Percentiles rank a stretch among this genome's conserved stretches.
phyloP scores from a whole-genome alignment of 2,113 vertebrate genomes.

The Centropristis striata region DNA sequence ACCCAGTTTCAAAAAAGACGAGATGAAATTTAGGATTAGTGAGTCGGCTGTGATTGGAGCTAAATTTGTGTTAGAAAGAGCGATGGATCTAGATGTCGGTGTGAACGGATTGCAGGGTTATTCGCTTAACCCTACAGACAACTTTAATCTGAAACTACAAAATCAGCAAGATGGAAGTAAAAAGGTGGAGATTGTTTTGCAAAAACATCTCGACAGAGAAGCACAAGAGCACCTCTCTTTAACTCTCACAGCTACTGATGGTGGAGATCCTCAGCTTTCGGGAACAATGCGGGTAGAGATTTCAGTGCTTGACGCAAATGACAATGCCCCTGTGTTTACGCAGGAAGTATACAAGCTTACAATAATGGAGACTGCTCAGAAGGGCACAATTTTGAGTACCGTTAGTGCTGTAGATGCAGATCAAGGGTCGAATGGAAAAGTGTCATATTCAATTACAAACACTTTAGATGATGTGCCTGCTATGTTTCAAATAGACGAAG shows the following conservation, averaged over 20 bases:
- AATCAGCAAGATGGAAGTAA: conserved; percentile 51
- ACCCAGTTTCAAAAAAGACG: conserved; percentile 48
- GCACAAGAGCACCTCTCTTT: conserved; percentile 29
- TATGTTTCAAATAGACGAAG: conserved; percentile 38
- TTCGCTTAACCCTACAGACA: conserved; percentile 53
- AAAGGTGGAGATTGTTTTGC: conserved; percentile 58
- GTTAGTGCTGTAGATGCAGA: conserved; percentile 55
- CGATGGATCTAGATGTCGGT: conserved; percentile 55
- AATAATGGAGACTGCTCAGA: conserved; percentile 22
- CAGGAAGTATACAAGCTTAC: conserved; percentile 44
- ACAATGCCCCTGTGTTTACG: conserved; percentile 68
- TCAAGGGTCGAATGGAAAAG: conserved; percentile 47
- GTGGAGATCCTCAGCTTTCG: conserved; percentile 67
- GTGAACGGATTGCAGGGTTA: conserved; percentile 63
- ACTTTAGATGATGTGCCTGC: conserved; percentile 24
- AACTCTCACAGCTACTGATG: conserved; percentile 58
- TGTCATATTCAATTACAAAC: conserved; percentile 59
- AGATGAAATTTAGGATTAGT: conserved; percentile 66
- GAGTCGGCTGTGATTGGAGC: conserved; percentile 67
- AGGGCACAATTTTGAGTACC: conserved; percentile 4
- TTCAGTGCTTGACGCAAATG: conserved; percentile 41
- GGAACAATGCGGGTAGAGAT: conserved; percentile 69
- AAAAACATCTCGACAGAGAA: conserved; percentile 66
- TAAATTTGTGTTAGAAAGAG: conserved; percentile 71
- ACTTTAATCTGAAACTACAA: conserved; percentile 57